Base-by-base conservation (phyloP, 2,888 invertebrate genomes). In the Lithophane ornitopus region DNA sequence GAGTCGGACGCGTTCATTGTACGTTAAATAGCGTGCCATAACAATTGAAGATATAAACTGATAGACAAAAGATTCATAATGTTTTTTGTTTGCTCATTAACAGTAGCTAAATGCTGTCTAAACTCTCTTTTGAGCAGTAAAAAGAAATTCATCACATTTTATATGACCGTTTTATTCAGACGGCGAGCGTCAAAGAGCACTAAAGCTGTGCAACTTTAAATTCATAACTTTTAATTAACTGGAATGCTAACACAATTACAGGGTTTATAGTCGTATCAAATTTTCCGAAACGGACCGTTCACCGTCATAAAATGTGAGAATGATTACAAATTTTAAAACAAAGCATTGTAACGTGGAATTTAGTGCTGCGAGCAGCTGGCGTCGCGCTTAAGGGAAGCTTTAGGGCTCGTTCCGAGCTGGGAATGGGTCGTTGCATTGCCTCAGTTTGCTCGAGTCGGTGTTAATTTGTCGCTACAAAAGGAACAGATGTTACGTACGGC, bases 221-320 rank as follows among this genome's bases (percentile, higher is more conserved):
- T 96, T 96, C 96, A 96, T 96, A 95, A 96, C 95, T 96, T 95
- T 96, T 96, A 96, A 96, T 96, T 95, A 96, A 96, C 92, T 94
- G 93, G 94, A 95, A 94, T 95, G 94, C 94, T 94, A 94, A 95
- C 95, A 95, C 94, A 95, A 96, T 96, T 94, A 95, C 94, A 94
- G 94, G 93, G 92, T 95, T 96, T 95, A 96, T 95, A 93, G 95
- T 94, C 93, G 95, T 95, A 96, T 96, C 95, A 96, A 96, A 96
- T 95, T 95, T 95, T 95, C 95, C 93, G 94, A 95, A 95, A 95
- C 95, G 96, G 96, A 94, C 95, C 94, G 94, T 95, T 94, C 94
- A 91, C 92, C 92, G 93, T 95, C 96, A 94, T 96, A 96, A 96
- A 96, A 95, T 96, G 95, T 95, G 95, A 94, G 95, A 96, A 96